phyloP scores from a whole-genome alignment of 2,888 invertebrate species.

The Synergus laeviventris region DNA sequence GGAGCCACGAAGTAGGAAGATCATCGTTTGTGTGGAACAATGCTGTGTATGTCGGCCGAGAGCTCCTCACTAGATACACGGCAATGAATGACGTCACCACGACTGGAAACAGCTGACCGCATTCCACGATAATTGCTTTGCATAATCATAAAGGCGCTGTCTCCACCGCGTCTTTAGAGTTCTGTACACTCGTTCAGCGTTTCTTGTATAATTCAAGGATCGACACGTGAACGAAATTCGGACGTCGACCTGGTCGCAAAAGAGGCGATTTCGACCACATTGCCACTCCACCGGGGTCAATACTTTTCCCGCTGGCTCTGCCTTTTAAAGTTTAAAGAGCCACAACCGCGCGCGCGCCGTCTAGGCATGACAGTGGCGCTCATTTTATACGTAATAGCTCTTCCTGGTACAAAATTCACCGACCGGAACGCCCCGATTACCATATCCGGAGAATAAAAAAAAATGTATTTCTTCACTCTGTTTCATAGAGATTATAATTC shows the following conservation, averaged over 20 bases:
- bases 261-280: constrained; percentile 45
- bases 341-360: constrained; percentile 54
- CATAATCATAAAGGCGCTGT: constrained; percentile 67
- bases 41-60: constrained; percentile 57
- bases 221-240: constrained; percentile 7
- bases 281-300: constrained; percentile 55
- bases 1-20: constrained; percentile 18
- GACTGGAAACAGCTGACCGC: constrained; percentile 74
- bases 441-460: constrained; percentile 35
- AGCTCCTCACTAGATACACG: constrained; percentile 49
- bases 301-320: constrained; percentile 65
- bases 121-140: constrained; percentile 74
- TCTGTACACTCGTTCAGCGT: constrained; percentile 30
- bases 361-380: constrained; percentile 67
- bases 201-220: neutral
- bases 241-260: constrained; percentile 34
- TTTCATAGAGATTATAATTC: constrained; percentile 8
- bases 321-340: constrained; percentile 75
- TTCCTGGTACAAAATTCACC: constrained; percentile 42
- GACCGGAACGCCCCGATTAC: constrained; percentile 49
- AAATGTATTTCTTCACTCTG: constrained; percentile 32
- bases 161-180: constrained; percentile 40
- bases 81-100: constrained; percentile 65
- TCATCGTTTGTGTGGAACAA: constrained; percentile 34
- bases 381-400: constrained; percentile 53